Evolutionary conservation across 2,113 vertebrate species (phyloP).

Genomic region (Enhydra lutris): DNA sequence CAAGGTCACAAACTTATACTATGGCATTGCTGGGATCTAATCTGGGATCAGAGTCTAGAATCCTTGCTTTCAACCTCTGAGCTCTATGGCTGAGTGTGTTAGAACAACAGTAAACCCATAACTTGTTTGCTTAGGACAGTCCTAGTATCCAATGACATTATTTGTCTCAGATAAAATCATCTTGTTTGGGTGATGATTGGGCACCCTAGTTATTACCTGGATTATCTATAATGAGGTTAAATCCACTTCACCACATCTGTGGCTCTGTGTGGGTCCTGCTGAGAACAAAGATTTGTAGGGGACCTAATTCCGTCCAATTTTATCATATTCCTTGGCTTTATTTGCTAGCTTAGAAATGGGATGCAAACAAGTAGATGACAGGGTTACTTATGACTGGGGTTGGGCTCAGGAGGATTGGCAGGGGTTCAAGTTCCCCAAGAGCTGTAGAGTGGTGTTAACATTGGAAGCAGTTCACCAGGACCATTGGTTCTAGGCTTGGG

Average conservation of each 20-base stretch:
- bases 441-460: rapidly evolving
- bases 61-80: background rate
- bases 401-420: background rate
- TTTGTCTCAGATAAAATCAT: background rate
- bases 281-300: background rate
- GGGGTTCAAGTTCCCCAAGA: background rate
- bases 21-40: background rate
- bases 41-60: background rate
- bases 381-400: background rate
- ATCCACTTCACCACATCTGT: background rate
- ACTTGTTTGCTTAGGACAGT: background rate
- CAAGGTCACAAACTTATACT: background rate
- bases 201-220: background rate
- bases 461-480: background rate
- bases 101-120: background rate
- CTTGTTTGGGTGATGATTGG: background rate
- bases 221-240: background rate
- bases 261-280: background rate
- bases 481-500: background rate
- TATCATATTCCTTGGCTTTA: background rate
- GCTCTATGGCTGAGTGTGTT: background rate
- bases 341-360: background rate
- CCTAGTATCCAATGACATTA: background rate
- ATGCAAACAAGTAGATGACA: background rate
- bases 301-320: background rate